These are phyloP conservation scores for Chelidonichthys spinosus DNA, from an alignment of 2,797 vertebrate species.

Conservation along the genomic window DNA sequence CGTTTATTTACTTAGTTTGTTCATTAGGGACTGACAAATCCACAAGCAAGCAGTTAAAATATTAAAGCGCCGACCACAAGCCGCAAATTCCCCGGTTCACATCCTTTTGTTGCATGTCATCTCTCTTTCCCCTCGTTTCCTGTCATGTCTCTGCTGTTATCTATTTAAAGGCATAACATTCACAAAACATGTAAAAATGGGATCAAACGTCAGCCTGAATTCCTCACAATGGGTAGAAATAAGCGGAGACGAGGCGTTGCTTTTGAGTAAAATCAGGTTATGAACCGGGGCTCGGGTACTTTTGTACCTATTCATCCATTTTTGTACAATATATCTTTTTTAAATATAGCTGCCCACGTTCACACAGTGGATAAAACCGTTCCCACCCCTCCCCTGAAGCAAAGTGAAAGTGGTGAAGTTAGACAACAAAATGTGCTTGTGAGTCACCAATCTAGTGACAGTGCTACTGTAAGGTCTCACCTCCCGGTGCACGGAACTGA, in stretches of 20 bases:
- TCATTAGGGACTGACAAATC: not conserved
- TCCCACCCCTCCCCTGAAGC: too few species aligned
- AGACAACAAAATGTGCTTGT: conserved; percentile 5
- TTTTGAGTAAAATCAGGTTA: not conserved
- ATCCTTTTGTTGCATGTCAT: not conserved
- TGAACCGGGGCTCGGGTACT: not conserved
- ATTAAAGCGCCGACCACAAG: not conserved
- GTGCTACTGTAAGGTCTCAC: conserved; percentile 17
- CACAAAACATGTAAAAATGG: not conserved
- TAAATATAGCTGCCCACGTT: not conserved
- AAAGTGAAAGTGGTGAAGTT: conserved; percentile 3
- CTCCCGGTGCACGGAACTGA: not conserved
- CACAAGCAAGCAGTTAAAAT: not conserved
- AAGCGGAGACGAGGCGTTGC: not conserved
- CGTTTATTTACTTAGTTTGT: not conserved
- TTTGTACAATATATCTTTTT: not conserved
- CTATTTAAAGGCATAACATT: not conserved
- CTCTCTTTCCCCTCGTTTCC: not conserved
- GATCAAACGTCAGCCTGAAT: not conserved
- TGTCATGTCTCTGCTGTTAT: not conserved
- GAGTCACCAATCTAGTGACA: conserved; percentile 26
- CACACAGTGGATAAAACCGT: conserved; percentile 1
- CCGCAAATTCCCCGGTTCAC: not conserved
- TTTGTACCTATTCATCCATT: not conserved
- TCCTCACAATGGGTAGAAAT: not conserved